Percentiles rank a stretch among this genome's conserved stretches.
phyloP scores from a whole-genome alignment of 64 coral and sea anemone genomes.

The Actinia tenebrosa region DNA sequence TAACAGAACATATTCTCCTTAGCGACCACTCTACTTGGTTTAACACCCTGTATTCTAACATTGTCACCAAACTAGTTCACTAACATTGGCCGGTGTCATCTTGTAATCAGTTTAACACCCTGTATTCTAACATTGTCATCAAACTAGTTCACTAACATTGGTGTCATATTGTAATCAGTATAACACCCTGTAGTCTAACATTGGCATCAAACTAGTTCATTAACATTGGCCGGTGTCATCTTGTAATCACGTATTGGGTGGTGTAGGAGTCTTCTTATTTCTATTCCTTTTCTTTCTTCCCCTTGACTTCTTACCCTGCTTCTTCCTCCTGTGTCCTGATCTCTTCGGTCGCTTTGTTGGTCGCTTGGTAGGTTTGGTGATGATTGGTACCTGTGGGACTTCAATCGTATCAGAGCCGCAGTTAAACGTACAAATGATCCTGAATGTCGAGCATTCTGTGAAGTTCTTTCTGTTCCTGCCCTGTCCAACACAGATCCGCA shows the following conservation, averaged over 20 bases:
- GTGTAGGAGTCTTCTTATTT: background rate
- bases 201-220: too few relatives aligned
- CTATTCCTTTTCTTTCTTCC: background rate
- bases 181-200: too few relatives aligned
- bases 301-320: background rate
- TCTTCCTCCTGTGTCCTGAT: background rate
- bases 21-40: too few relatives aligned
- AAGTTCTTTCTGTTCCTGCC: background rate
- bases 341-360: background rate
- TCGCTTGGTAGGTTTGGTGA: background rate
- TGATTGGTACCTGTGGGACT: background rate
- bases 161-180: too few relatives aligned
- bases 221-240: background rate
- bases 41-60: too few relatives aligned
- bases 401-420: background rate
- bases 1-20: too few relatives aligned
- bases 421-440: conserved; percentile 17
- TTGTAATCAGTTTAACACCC: too few relatives aligned
- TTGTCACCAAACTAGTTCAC: too few relatives aligned
- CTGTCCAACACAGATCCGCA: conserved; percentile 20
- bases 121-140: too few relatives aligned
- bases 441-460: conserved; percentile 5
- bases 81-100: too few relatives aligned
- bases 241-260: background rate
- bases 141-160: too few relatives aligned